A percentile compares a stretch with the other conserved stretches of the same genome.
Conservation (phyloP, 2,888 invertebrate genomes). For the Camponotus fellah region DNA sequence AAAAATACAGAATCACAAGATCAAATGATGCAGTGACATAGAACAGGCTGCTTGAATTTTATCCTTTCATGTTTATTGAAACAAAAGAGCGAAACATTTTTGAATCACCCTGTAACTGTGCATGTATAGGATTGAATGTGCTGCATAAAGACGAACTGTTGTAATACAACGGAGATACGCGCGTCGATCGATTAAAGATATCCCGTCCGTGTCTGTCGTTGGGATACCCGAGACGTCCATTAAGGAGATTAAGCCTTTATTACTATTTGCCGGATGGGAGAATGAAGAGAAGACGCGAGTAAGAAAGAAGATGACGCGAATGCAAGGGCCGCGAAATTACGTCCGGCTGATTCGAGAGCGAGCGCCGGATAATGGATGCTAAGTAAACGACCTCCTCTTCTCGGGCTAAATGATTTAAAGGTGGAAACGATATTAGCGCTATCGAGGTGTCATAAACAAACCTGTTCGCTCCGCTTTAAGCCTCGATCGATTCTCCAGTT, state of each 20-base stretch:
- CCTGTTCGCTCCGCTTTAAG: constrained; percentile 38
- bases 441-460: constrained; percentile 49
- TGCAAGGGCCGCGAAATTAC: constrained; percentile 31
- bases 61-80: neutral
- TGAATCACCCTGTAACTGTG: neutral
- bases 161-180: constrained; percentile 7
- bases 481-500: constrained; percentile 38
- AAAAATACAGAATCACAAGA: no score
- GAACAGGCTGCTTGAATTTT: neutral
- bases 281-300: constrained; percentile 9
- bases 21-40: neutral
- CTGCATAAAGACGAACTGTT: neutral
- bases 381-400: constrained; percentile 36
- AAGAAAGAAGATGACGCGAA: constrained; percentile 23
- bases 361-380: constrained; percentile 43
- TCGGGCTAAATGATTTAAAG: constrained; percentile 45
- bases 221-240: constrained; percentile 55
- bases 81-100: neutral
- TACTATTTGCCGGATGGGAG: constrained; percentile 47
- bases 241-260: constrained; percentile 63
- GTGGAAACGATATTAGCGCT: constrained; percentile 31
- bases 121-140: neutral
- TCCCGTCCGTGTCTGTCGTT: constrained; percentile 29
- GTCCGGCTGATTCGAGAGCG: constrained; percentile 35
- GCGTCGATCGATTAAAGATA: constrained; percentile 55